Base-by-base conservation (phyloP, 2,888 invertebrate species). In the Drosophila mimetica region DNA sequence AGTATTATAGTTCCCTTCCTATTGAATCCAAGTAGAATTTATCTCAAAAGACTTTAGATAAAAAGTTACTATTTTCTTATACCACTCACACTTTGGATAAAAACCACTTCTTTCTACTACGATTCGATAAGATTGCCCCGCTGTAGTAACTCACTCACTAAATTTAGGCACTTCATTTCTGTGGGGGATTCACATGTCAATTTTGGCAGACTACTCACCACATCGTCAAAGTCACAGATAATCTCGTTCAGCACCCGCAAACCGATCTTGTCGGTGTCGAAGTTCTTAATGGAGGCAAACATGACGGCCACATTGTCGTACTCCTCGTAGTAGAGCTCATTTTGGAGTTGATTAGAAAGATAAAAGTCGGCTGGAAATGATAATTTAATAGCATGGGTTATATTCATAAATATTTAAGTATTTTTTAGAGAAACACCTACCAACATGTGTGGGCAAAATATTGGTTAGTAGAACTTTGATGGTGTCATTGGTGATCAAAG, bases 211-310 rank as follows among this genome's bases (percentile, higher is more conserved):
- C 14, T 20, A 96, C 97, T 92, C 69, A 91, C 91, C 78, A 91
- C 90, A 76, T 97, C 95, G 91, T 99, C 98, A 91, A 98, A 98
- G 90, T 97, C 97, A 34, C 96, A 96, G 75, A 98, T 97, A 42
- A 98, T 97, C 92, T 97, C 95, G 90, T 99, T 98, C 58, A 99
- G 93, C 41, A 96, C 94, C 52, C 95, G 92, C 14, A 97, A 92
- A 50, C 94, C 92, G 61, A 96, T 96, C 64, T 90, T 90, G 55
- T 95, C 94, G 42, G 94, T 91, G 82, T 95, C 94, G 90, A 95
- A 96, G 89, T 96, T 96, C 14, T 96, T 96, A 47, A 99, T 94
- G 0, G 98, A 96, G 0, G 99, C 99, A 92, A 99, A 99, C 97
- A 99, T 98, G 0, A 99, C 98, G 2, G 97, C 96, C 0, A 98